Evolutionary conservation across 2,113 vertebrate species (phyloP).

Genomic region (Trematocara stigmaticum): DNA sequence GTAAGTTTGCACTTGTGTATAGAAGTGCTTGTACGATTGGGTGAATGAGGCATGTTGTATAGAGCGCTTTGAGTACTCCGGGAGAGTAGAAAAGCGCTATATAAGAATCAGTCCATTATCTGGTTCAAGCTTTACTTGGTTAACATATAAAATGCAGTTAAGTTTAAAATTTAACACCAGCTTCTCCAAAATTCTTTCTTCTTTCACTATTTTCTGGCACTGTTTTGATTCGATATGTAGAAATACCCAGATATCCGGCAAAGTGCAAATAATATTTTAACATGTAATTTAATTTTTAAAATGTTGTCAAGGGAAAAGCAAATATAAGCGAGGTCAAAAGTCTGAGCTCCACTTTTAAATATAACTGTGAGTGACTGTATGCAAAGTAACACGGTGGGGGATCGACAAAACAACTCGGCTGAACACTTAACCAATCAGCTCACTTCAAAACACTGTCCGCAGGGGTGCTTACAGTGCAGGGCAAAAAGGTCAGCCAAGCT

Average conservation of each 20-base stretch:
- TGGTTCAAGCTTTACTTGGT: not conserved
- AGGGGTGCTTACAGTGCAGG: not conserved
- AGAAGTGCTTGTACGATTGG: too few relatives aligned
- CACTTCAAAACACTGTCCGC: not conserved
- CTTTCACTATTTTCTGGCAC: not conserved
- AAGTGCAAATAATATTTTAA: not conserved
- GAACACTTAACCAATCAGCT: not conserved
- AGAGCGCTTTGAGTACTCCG: too few relatives aligned
- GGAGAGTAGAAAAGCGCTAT: too few relatives aligned
- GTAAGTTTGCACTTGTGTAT: too few relatives aligned
- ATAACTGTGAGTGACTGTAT: not conserved
- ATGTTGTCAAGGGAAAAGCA: fast-evolving
- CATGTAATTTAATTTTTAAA: not conserved
- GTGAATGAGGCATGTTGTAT: too few relatives aligned
- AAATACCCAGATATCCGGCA: fast-evolving
- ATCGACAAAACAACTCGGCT: not conserved
- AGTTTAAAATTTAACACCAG: not conserved
- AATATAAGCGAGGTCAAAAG: not conserved
- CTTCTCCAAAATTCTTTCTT: not conserved
- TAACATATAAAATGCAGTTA: not conserved
- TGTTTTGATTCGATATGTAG: not conserved
- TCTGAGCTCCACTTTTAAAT: not conserved
- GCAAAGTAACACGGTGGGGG: not conserved
- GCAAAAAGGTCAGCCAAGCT: not conserved
- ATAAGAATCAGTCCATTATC: not conserved